These are phyloP conservation scores for Balaeniceps rex DNA, from an alignment of 2,113 vertebrate species.

Conservation along the genomic window DNA sequence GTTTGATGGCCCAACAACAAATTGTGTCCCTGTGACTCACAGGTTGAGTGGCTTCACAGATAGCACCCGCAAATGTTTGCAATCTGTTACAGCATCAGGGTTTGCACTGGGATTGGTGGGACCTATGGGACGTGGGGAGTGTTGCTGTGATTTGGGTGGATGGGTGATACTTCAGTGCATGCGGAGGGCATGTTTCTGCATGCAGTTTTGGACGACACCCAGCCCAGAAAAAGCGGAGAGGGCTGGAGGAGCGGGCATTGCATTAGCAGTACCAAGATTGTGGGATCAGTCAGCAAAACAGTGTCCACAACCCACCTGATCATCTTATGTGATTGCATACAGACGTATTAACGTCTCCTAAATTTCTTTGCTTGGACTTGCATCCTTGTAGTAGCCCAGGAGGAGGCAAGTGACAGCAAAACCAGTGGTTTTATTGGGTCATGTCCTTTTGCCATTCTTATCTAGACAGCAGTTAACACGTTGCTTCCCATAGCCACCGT, in stretches of 20 bases:
- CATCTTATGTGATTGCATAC: neutral
- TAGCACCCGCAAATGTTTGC: neutral
- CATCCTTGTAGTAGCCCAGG: neutral
- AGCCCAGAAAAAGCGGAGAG: neutral
- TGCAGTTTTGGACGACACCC: too few relatives aligned
- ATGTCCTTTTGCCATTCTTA: neutral
- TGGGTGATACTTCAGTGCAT: neutral
- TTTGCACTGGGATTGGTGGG: neutral
- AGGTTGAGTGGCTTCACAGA: neutral
- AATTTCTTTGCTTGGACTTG: neutral
- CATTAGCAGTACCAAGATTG: neutral
- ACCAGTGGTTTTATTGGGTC: neutral
- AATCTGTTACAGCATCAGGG: neutral
- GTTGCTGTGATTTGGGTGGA: neutral
- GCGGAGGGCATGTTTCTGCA: too few relatives aligned
- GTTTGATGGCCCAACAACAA: neutral
- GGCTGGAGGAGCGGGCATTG: neutral
- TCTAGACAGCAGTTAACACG: neutral
- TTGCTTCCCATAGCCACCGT: fast-evolving
- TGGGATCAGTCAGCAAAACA: neutral
- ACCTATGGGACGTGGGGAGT: fast-evolving
- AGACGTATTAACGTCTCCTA: neutral
- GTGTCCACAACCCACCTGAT: neutral
- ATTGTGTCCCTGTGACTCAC: neutral
- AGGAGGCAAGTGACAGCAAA: neutral